Conservation (phyloP, 2,113 vertebrate genomes). For the Bos indicus region DNA sequence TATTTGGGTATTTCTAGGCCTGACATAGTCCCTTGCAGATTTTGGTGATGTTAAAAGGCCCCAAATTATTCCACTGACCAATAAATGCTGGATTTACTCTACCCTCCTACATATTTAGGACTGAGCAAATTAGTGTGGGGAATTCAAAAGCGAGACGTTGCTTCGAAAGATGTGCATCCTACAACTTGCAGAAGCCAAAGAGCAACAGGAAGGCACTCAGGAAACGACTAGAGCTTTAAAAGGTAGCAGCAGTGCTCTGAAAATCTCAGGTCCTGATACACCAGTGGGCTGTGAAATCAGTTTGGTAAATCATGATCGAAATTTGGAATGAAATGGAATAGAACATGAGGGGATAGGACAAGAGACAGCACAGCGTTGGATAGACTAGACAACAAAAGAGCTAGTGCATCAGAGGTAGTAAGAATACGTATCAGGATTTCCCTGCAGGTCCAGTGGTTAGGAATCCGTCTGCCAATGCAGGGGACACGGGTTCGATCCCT, state of each 20-base stretch:
- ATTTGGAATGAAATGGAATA: background rate
- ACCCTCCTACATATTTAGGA: background rate
- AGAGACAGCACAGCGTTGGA: fast-evolving
- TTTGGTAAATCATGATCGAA: background rate
- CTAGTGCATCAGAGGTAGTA: background rate
- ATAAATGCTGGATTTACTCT: background rate
- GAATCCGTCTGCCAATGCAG: fast-evolving
- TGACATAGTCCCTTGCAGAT: background rate
- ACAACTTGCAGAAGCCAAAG: background rate
- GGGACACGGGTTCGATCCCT: background rate
- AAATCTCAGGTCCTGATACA: background rate
- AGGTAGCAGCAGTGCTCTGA: background rate
- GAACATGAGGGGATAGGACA: background rate
- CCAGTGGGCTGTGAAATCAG: background rate
- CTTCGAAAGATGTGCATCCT: background rate
- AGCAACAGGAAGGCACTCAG: background rate
- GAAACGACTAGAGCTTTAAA: constrained; percentile 5
- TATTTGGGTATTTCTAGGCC: background rate
- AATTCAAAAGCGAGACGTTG: background rate
- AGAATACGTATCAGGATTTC: background rate
- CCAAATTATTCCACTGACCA: background rate
- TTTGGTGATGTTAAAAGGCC: background rate
- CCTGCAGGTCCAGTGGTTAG: background rate
- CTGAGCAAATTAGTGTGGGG: background rate
- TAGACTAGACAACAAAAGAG: background rate